Conservation (phyloP, 1,140 invertebrate genomes). For the Procambarus clarkii region DNA sequence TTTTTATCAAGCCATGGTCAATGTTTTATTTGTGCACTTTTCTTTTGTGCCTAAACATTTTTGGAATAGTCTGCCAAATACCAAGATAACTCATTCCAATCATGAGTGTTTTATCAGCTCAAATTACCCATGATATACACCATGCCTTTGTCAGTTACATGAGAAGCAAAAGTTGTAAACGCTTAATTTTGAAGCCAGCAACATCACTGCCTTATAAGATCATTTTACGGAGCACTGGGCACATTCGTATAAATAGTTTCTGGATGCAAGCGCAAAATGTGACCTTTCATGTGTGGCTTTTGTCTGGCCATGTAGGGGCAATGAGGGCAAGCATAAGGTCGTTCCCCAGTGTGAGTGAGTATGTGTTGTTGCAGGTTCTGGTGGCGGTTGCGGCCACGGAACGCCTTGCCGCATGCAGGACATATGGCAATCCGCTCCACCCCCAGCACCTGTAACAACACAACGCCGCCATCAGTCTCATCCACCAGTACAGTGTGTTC, state of each 20-base stretch:
- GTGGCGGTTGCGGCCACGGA: constrained; percentile 67
- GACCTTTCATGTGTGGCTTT: constrained; percentile 72
- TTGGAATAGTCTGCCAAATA: too few species aligned
- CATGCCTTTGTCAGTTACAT: too few species aligned
- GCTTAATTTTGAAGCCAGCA: background rate
- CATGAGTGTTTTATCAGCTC: too few species aligned
- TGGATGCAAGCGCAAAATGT: constrained; percentile 59
- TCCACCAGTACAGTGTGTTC: background rate
- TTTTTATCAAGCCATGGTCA: too few species aligned
- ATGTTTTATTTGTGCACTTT: too few species aligned
- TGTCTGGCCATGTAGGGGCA: constrained; percentile 74
- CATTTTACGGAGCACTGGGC: constrained; percentile 19
- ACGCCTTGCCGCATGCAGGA: constrained; percentile 60
- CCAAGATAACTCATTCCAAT: too few species aligned
- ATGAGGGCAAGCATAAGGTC: constrained; percentile 76
- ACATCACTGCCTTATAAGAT: background rate
- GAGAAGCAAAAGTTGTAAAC: too few species aligned
- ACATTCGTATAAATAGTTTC: constrained; percentile 9
- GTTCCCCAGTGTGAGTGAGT: constrained; percentile 75
- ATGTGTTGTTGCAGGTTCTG: constrained; percentile 75
- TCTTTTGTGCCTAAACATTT: too few species aligned
- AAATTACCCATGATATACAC: too few species aligned
- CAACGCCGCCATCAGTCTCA: constrained; percentile 57
- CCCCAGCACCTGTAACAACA: constrained; percentile 64
- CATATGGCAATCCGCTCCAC: constrained; percentile 58